Conservation (phyloP, 2,113 vertebrate genomes). For the Cynopterus brachyotis region DNA sequence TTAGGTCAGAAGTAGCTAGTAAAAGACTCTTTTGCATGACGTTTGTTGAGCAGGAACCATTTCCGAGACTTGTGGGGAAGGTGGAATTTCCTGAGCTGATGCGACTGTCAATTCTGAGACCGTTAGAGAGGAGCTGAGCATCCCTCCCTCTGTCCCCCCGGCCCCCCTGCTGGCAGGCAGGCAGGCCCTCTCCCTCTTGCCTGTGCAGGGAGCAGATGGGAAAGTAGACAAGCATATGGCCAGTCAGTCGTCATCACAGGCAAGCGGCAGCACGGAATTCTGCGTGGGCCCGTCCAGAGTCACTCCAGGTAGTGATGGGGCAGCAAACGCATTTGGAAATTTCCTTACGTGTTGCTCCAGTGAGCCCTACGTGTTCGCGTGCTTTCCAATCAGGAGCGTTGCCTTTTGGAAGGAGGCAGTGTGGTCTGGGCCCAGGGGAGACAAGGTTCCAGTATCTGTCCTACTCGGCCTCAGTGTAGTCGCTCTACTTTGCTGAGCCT, state of each 20-base stretch:
- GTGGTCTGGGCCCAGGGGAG: background rate
- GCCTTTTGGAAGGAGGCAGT: background rate
- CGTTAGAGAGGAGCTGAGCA: background rate
- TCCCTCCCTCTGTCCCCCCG: too few species aligned
- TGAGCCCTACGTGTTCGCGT: background rate
- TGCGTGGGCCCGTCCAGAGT: background rate
- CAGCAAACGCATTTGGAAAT: constrained; percentile 20
- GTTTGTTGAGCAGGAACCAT: background rate
- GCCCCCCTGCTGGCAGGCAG: background rate
- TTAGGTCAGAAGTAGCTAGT: constrained; percentile 11
- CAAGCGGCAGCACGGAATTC: background rate
- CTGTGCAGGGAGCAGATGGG: background rate
- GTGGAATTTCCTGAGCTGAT: background rate
- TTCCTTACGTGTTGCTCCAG: background rate
- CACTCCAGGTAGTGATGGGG: background rate
- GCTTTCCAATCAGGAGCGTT: background rate
- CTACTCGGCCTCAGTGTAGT: background rate
- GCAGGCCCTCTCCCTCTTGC: background rate
- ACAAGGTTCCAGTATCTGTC: background rate
- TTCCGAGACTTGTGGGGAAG: background rate
- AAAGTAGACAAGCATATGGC: background rate
- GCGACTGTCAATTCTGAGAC: background rate
- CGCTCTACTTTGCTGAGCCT: background rate
- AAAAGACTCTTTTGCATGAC: background rate
- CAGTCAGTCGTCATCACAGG: background rate